Conservation (phyloP, 2,797 vertebrate genomes). For the Myotis pilosus region DNA sequence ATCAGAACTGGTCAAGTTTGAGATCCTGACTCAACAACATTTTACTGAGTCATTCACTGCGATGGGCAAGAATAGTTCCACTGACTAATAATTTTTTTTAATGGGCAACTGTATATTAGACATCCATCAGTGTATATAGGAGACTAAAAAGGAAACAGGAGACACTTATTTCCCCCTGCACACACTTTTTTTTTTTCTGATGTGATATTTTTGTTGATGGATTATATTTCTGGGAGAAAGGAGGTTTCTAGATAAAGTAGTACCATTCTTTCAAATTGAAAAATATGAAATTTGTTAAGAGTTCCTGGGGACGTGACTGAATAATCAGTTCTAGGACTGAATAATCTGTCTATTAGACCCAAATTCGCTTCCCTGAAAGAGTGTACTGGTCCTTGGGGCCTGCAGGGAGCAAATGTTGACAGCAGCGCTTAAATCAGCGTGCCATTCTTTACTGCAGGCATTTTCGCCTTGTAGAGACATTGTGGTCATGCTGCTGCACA, state of each 20-base stretch:
- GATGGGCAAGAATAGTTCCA: neutral
- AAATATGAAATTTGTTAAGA: constrained; percentile 80
- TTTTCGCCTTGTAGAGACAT: constrained; percentile 61
- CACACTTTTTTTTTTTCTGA: constrained; percentile 24
- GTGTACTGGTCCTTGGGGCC: constrained; percentile 77
- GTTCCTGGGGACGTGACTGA: constrained; percentile 75
- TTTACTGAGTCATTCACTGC: neutral
- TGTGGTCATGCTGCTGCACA: constrained; percentile 14
- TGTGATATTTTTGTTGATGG: constrained; percentile 74
- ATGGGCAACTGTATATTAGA: neutral
- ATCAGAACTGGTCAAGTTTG: neutral
- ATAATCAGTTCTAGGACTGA: constrained; percentile 79
- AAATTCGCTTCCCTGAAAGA: constrained; percentile 77
- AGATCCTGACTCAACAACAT: constrained; percentile 1
- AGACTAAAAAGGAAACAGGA: constrained; percentile 44
- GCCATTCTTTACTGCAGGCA: constrained; percentile 61
- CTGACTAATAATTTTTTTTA: neutral
- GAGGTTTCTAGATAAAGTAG: constrained; percentile 75
- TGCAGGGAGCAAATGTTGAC: constrained; percentile 78
- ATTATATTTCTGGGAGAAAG: constrained; percentile 75
- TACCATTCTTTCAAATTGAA: constrained; percentile 77
- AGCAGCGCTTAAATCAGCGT: constrained; percentile 78
- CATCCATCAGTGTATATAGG: constrained; percentile 29
- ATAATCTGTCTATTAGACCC: constrained; percentile 75
- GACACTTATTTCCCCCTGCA: constrained; percentile 41